A percentile compares a stretch with the other conserved stretches of the same genome.
Evolutionary conservation across 2,797 vertebrate species (phyloP).

Genomic region (Fringilla coelebs): DNA sequence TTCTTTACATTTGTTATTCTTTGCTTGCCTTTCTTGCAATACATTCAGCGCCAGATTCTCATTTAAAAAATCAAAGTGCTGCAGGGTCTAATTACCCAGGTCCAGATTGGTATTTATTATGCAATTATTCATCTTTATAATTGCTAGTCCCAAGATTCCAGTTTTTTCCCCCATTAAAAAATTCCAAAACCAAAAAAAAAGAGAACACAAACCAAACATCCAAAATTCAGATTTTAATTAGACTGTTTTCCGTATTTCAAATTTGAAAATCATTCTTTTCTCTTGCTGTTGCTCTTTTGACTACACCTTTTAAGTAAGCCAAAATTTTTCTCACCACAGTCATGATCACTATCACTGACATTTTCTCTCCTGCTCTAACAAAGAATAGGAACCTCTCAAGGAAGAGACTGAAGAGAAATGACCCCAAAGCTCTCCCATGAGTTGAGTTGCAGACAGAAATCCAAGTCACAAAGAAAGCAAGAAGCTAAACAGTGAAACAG

Average conservation of each 20-base stretch:
- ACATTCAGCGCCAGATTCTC: neutral
- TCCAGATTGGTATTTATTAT: conserved; percentile 5
- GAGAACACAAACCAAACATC: neutral
- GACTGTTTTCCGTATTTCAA: neutral
- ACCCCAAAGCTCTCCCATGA: neutral
- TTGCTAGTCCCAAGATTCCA: neutral
- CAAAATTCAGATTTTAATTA: neutral
- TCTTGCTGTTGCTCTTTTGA: neutral
- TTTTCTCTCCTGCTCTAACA: neutral
- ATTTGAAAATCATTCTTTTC: neutral
- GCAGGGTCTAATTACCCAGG: neutral
- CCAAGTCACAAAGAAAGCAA: neutral
- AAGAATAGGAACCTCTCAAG: neutral
- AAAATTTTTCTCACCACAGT: neutral
- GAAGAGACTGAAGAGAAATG: neutral
- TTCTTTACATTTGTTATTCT: neutral
- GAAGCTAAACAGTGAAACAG: neutral
- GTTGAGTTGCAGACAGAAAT: neutral
- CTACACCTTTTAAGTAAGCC: neutral
- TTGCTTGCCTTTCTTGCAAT: neutral
- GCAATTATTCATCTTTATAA: conserved; percentile 25
- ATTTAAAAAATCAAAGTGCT: conserved; percentile 27
- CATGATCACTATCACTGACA: neutral
- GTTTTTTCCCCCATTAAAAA: neutral
- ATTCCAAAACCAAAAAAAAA: neutral